These are phyloP conservation scores for Scortum barcoo DNA, from an alignment of 2,113 vertebrate species.

Conservation along the genomic window DNA sequence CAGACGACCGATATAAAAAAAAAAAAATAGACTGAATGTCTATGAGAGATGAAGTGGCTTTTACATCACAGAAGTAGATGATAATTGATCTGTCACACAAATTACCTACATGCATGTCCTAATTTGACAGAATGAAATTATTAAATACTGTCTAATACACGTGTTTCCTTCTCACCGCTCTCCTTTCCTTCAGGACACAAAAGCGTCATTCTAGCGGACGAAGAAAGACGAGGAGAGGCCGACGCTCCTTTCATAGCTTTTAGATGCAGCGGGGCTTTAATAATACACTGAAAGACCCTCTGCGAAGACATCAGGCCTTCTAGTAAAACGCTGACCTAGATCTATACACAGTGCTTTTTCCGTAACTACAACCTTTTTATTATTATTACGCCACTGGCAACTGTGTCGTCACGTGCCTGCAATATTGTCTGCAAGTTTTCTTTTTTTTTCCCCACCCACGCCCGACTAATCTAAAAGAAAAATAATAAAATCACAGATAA, in stretches of 20 bases:
- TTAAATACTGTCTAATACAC: background rate
- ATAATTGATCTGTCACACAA: constrained; percentile 12
- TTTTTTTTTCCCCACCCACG: constrained; percentile 22
- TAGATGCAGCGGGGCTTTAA: constrained; percentile 26
- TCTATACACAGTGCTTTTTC: constrained; percentile 68
- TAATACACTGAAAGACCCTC: constrained; percentile 3
- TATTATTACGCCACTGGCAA: constrained; percentile 44
- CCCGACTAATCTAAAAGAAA: constrained; percentile 54
- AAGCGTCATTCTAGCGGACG: constrained; percentile 2
- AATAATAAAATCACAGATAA: constrained; percentile 64
- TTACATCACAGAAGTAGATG: background rate
- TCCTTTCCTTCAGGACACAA: constrained; percentile 34
- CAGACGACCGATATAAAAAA: constrained; percentile 21
- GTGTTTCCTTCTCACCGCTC: constrained; percentile 1
- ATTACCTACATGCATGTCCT: constrained; percentile 23
- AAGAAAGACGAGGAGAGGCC: constrained; percentile 29
- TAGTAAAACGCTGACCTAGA: constrained; percentile 40
- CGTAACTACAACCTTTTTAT: constrained; percentile 29
- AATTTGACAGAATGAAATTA: constrained; percentile 19
- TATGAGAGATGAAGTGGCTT: background rate
- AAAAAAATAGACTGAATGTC: constrained; percentile 27
- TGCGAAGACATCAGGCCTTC: constrained; percentile 17
- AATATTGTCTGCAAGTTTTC: constrained; percentile 41
- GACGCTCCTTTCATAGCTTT: constrained; percentile 31
- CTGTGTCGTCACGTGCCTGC: constrained; percentile 15